Percentiles rank a stretch among this genome's conserved stretches.
Evolutionary conservation across 1,140 invertebrate species (phyloP).

Genomic region (Acromyrmex charruanus): DNA sequence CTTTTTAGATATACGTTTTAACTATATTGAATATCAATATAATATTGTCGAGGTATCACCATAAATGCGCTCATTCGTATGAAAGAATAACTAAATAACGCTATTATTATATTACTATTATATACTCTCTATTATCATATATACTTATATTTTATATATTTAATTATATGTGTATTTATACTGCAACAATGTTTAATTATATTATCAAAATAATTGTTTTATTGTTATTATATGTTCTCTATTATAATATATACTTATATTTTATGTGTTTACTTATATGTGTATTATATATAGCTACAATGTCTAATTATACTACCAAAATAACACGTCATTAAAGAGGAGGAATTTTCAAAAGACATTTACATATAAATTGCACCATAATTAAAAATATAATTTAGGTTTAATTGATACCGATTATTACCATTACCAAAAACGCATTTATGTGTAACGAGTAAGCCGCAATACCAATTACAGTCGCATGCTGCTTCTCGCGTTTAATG

Average conservation of each 20-base stretch:
- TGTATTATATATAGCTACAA: not conserved
- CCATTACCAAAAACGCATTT: slow-evolving; percentile 2
- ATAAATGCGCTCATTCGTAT: not conserved
- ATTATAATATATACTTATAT: not conserved
- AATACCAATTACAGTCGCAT: slow-evolving; percentile 37
- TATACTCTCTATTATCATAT: not conserved
- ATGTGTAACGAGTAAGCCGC: not conserved
- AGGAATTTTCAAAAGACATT: slow-evolving; percentile 19
- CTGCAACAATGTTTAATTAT: slow-evolving; percentile 5
- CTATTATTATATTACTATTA: not conserved
- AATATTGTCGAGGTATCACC: not conserved
- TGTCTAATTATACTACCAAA: slow-evolving; percentile 7
- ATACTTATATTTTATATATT: not conserved
- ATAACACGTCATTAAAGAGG: slow-evolving; percentile 13
- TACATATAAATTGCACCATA: slow-evolving; percentile 16
- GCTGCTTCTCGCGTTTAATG: not conserved
- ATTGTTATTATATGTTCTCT: not conserved
- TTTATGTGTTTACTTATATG: not conserved
- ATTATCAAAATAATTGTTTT: not conserved
- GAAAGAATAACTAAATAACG: not conserved
- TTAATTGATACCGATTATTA: slow-evolving; percentile 14
- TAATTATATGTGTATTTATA: too few species aligned
- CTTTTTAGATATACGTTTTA: not conserved
- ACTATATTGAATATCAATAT: slow-evolving; percentile 4
- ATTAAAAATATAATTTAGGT: slow-evolving; percentile 6